Conservation (phyloP, 2,888 invertebrate species). For the Aquatica leii region DNA sequence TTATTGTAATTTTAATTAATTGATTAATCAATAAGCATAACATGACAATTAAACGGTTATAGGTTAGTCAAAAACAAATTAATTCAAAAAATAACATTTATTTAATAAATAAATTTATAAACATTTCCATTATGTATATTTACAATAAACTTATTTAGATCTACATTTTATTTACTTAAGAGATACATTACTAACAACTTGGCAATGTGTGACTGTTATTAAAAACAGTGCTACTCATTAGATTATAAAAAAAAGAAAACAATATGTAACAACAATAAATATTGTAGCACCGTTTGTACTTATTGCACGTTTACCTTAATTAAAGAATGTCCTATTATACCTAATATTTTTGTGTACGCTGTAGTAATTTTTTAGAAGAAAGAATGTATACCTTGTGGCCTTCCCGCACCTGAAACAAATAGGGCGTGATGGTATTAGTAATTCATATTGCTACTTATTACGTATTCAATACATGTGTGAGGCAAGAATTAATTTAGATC, state of each 20-base stretch:
- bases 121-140: conserved; percentile 19
- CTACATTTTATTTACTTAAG: conserved; percentile 8
- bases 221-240: conserved; percentile 10
- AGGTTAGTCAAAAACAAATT: neutral
- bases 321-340: conserved; percentile 1
- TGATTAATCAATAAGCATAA: neutral
- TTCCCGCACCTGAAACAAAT: conserved; percentile 33
- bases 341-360: neutral
- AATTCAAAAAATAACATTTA: conserved; percentile 15
- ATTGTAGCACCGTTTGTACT: conserved; percentile 24
- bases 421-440: conserved; percentile 28
- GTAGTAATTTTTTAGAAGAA: conserved; percentile 23
- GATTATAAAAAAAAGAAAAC: conserved; percentile 1
- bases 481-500: conserved; percentile 22
- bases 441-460: conserved; percentile 21
- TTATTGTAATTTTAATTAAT: neutral
- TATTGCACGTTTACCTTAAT: conserved; percentile 9
- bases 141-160: conserved; percentile 14
- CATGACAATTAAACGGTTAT: too few species aligned
- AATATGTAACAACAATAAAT: conserved; percentile 18
- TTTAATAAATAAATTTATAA: conserved; percentile 34
- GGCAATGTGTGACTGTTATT: conserved; percentile 7
- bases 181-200: conserved; percentile 5
- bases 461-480: conserved; percentile 11
- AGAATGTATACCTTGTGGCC: conserved; percentile 28